A percentile compares a stretch with the other conserved stretches of the same genome.
Conservation (phyloP, 2,888 invertebrate genomes). For the Trilocha varians region DNA sequence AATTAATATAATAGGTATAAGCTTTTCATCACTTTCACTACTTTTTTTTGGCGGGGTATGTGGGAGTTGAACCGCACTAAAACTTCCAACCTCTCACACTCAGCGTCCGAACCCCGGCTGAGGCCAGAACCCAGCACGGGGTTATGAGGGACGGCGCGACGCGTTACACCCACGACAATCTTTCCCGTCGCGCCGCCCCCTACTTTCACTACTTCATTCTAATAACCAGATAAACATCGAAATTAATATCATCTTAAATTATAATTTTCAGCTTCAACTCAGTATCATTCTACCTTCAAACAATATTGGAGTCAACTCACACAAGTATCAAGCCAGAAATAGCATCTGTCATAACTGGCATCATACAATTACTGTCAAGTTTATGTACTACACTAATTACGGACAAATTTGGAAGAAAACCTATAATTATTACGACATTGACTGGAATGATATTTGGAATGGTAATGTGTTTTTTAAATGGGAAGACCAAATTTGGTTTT, state of each 20-base stretch:
- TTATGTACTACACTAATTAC: constrained; percentile 29
- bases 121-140: too few species aligned
- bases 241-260: not conserved
- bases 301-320: constrained; percentile 39
- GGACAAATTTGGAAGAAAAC: constrained; percentile 34
- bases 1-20: too few species aligned
- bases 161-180: too few species aligned
- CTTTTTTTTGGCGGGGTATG: too few species aligned
- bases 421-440: constrained; percentile 24
- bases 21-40: too few species aligned
- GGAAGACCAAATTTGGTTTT: too few species aligned
- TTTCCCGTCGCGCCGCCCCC: too few species aligned
- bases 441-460: constrained; percentile 29
- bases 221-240: not conserved
- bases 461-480: constrained; percentile 18
- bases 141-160: too few species aligned
- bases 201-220: too few species aligned
- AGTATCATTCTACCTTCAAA: constrained; percentile 42
- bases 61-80: too few species aligned
- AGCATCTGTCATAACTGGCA: constrained; percentile 39
- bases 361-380: constrained; percentile 37
- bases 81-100: too few species aligned
- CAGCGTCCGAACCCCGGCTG: too few species aligned
- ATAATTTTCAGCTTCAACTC: constrained; percentile 27
- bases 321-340: constrained; percentile 35